phyloP scores from a whole-genome alignment of 2,113 vertebrate genomes.

The Loxodonta africana region DNA sequence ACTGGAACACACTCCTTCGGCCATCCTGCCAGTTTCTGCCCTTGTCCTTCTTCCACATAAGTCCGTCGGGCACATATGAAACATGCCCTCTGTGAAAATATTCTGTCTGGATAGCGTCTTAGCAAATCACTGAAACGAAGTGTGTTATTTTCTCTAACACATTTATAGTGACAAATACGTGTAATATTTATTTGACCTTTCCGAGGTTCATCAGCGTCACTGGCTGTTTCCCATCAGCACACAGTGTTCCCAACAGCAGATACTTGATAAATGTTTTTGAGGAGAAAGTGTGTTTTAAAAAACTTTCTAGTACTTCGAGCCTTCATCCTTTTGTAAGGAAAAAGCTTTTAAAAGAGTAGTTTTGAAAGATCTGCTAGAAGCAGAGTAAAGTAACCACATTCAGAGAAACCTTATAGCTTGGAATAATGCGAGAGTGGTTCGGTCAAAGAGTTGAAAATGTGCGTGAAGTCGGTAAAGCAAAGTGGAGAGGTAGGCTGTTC shows the following conservation, averaged over 20 bases:
- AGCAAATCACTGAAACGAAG: conserved; percentile 1
- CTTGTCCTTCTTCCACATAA: neutral
- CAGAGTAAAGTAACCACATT: conserved; percentile 26
- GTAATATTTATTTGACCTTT: conserved; percentile 1
- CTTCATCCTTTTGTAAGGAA: neutral
- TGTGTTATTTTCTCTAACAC: neutral
- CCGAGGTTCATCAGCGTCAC: neutral
- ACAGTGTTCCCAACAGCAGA: neutral
- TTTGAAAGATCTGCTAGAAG: conserved; percentile 22
- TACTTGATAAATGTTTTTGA: conserved; percentile 2
- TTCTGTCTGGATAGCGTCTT: conserved; percentile 19
- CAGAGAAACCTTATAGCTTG: conserved; percentile 33
- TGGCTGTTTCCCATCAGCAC: neutral
- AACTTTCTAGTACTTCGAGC: neutral
- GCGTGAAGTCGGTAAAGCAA: conserved; percentile 4
- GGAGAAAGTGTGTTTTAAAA: neutral
- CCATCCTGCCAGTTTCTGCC: neutral
- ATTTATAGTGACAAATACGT: neutral
- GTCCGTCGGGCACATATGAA: neutral
- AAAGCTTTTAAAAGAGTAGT: neutral
- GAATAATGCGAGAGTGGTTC: neutral
- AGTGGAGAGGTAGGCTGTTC: neutral
- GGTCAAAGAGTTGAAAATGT: conserved; percentile 27
- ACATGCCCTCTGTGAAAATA: neutral
- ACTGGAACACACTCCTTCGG: neutral